phyloP scores from a whole-genome alignment of 2,113 vertebrate species.

The Dermatemys mawii region DNA sequence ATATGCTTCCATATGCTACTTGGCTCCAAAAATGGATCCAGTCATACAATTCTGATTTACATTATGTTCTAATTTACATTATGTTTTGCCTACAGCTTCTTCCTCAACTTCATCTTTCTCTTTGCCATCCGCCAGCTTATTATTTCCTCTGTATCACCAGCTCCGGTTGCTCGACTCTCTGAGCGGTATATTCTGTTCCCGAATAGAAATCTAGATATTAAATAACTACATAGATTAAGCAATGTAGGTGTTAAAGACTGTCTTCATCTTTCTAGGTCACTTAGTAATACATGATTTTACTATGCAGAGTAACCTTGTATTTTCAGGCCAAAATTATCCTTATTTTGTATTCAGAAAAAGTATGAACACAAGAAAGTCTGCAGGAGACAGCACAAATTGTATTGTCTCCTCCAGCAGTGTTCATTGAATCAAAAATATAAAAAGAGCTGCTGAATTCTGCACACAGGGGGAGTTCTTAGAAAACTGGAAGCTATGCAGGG shows the following conservation, averaged over 20 bases:
- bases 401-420: too few relatives aligned
- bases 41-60: background rate
- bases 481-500: background rate
- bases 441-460: background rate
- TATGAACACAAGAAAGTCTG: too few relatives aligned
- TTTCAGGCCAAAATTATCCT: too few relatives aligned
- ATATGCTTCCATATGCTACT: too few relatives aligned
- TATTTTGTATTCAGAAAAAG: too few relatives aligned
- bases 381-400: too few relatives aligned
- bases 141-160: background rate
- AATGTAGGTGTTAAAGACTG: too few relatives aligned
- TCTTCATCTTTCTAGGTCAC: too few relatives aligned
- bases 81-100: background rate
- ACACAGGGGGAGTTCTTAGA: background rate
- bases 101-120: background rate
- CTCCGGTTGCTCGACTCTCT: background rate
- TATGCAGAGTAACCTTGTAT: too few relatives aligned
- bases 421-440: too few relatives aligned
- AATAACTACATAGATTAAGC: background rate
- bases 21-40: background rate
- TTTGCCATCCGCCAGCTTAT: background rate
- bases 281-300: too few relatives aligned
- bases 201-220: background rate
- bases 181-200: background rate
- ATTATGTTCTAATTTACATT: too few relatives aligned